phyloP scores from a whole-genome alignment of 1,140 invertebrate genomes.

The Adoxophyes honmai region DNA sequence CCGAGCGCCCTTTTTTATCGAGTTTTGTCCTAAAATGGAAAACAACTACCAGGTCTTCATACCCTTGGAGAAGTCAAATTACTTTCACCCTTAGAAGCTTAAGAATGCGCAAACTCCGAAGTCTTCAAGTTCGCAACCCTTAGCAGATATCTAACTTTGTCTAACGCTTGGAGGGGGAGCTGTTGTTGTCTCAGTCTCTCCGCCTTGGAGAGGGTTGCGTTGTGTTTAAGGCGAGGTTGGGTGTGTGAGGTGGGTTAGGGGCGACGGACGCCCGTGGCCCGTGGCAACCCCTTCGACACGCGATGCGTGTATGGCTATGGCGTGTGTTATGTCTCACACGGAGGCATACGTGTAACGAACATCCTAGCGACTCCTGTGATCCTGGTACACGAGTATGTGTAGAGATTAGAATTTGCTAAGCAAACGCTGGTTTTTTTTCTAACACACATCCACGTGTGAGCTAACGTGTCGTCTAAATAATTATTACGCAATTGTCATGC shows the following conservation, averaged over 20 bases:
- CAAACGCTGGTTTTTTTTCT: constrained; percentile 71
- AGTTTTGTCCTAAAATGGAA: constrained; percentile 78
- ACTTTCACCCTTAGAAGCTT: constrained; percentile 59
- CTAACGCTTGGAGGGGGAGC: constrained; percentile 34
- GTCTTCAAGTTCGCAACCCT: constrained; percentile 48
- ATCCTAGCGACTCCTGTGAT: constrained; percentile 50
- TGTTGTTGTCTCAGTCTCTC: constrained; percentile 45
- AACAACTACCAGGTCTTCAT: constrained; percentile 68
- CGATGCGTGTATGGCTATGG: constrained; percentile 57
- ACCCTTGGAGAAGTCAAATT: constrained; percentile 38
- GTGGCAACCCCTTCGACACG: constrained; percentile 58
- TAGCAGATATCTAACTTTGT: constrained; percentile 56
- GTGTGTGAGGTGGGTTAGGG: constrained; percentile 57
- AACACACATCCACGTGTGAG: constrained; percentile 45
- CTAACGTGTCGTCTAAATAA: constrained; percentile 40
- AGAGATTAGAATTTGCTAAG: constrained; percentile 76
- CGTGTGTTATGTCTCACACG: constrained; percentile 55
- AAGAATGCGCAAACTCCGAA: constrained; percentile 71
- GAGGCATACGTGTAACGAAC: constrained; percentile 52
- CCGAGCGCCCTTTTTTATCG: constrained; percentile 67
- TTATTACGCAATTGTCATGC: constrained; percentile 14
- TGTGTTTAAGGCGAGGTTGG: constrained; percentile 25
- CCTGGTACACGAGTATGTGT: constrained; percentile 71
- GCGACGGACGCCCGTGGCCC: constrained; percentile 27
- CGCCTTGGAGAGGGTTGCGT: constrained; percentile 50